phyloP scores from a whole-genome alignment of 2,113 vertebrate genomes.

The Chaenogobius annularis region DNA sequence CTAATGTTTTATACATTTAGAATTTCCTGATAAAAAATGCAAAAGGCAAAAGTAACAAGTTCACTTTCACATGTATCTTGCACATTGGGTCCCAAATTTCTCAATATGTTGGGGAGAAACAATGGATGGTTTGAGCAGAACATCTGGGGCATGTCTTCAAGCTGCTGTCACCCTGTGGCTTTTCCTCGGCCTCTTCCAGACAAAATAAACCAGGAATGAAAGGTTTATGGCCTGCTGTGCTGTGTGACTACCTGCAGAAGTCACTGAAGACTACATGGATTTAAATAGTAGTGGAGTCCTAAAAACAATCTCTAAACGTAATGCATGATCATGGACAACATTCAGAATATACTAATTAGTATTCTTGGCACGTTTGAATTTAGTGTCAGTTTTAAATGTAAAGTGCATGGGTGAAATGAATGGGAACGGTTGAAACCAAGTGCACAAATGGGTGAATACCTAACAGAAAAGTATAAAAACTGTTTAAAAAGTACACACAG shows the following conservation, averaged over 20 bases:
- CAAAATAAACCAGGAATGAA: slow-evolving; percentile 63
- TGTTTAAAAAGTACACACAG: neutral
- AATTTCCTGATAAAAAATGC: neutral
- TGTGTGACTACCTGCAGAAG: slow-evolving; percentile 15
- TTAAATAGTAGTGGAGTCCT: neutral
- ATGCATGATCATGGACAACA: neutral
- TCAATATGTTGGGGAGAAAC: neutral
- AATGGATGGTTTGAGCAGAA: slow-evolving; percentile 15
- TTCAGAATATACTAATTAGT: neutral
- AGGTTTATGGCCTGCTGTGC: slow-evolving; percentile 35
- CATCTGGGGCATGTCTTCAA: slow-evolving; percentile 15
- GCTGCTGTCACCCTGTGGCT: slow-evolving; percentile 9
- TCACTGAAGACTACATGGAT: neutral
- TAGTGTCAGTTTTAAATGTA: neutral
- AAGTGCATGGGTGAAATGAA: neutral
- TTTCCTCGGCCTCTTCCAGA: slow-evolving; percentile 40
- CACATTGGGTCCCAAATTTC: neutral
- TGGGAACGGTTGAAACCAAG: neutral
- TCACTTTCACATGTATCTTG: neutral
- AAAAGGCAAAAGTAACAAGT: neutral
- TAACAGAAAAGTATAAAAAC: neutral
- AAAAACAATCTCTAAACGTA: neutral
- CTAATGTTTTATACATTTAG: neutral
- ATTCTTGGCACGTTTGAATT: neutral
- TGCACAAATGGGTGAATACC: neutral